phyloP scores from a whole-genome alignment of 2,797 vertebrate genomes.

The Lepilemur septentrionalis region DNA sequence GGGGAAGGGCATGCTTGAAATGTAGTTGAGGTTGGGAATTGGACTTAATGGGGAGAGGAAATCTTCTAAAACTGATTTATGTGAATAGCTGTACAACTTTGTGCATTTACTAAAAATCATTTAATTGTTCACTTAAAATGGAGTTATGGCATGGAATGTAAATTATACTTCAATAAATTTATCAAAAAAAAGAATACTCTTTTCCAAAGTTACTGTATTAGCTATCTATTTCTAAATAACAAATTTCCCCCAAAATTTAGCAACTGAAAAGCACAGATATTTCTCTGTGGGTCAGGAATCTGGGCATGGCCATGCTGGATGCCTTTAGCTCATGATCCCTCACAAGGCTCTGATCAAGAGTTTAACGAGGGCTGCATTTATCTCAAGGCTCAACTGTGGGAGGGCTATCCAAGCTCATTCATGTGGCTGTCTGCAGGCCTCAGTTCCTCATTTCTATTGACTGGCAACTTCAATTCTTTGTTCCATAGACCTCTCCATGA shows the following conservation, averaged over 20 bases:
- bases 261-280: background rate
- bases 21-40: too few species aligned
- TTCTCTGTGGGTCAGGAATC: background rate
- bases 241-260: background rate
- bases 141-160: too few species aligned
- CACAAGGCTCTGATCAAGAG: background rate
- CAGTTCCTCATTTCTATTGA: background rate
- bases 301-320: background rate
- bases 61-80: too few species aligned
- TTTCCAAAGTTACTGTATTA: background rate
- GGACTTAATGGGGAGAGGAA: too few species aligned
- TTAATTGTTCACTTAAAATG: too few species aligned
- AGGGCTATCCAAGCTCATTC: background rate
- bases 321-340: background rate
- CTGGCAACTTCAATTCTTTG: background rate
- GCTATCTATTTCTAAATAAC: background rate
- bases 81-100: too few species aligned
- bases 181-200: background rate
- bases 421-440: background rate
- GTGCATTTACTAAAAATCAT: too few species aligned
- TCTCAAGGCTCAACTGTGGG: background rate
- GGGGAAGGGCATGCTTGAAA: too few species aligned
- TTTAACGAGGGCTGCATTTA: background rate
- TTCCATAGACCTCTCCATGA: background rate
- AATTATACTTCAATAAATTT: too few species aligned